Conservation (phyloP, 1,140 invertebrate genomes). For the Zaprionus ghesquierei region DNA sequence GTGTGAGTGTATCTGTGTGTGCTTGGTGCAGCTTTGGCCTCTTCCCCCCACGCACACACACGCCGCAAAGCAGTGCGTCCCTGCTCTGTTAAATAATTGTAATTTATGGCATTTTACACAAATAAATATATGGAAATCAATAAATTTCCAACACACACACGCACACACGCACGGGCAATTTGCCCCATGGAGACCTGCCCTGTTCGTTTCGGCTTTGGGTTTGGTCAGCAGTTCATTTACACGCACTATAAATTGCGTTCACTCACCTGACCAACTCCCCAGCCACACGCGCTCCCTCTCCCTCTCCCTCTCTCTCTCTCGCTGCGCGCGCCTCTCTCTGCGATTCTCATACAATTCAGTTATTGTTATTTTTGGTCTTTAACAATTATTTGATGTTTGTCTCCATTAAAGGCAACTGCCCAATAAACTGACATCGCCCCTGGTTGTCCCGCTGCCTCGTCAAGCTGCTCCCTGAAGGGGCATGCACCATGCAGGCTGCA, state of each 20-base stretch:
- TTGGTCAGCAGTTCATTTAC: constrained; percentile 63
- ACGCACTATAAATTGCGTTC: constrained; percentile 44
- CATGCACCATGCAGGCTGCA: constrained; percentile 19
- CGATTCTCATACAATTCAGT: constrained; percentile 18
- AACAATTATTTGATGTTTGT: constrained; percentile 74
- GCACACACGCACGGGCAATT: constrained; percentile 15
- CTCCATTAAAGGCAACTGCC: constrained; percentile 48
- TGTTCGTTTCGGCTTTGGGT: constrained; percentile 54
- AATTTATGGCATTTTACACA: constrained; percentile 80
- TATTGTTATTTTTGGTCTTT: constrained; percentile 65
- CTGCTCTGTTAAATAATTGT: constrained; percentile 74
- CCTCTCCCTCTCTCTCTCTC: not conserved
- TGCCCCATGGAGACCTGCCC: constrained; percentile 23
- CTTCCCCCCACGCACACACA: too few species aligned
- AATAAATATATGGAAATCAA: constrained; percentile 80
- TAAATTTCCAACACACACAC: constrained; percentile 59
- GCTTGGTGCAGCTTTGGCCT: not conserved
- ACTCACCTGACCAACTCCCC: not conserved
- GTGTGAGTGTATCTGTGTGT: not conserved
- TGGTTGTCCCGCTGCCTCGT: not conserved
- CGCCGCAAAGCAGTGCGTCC: constrained; percentile 38
- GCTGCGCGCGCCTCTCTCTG: not conserved
- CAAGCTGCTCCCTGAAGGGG: not conserved
- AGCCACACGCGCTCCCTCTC: not conserved
- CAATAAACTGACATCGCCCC: not conserved